These are phyloP conservation scores for Standfussiana lucernea DNA, from an alignment of 2,888 invertebrate genomes.

Conservation along the genomic window DNA sequence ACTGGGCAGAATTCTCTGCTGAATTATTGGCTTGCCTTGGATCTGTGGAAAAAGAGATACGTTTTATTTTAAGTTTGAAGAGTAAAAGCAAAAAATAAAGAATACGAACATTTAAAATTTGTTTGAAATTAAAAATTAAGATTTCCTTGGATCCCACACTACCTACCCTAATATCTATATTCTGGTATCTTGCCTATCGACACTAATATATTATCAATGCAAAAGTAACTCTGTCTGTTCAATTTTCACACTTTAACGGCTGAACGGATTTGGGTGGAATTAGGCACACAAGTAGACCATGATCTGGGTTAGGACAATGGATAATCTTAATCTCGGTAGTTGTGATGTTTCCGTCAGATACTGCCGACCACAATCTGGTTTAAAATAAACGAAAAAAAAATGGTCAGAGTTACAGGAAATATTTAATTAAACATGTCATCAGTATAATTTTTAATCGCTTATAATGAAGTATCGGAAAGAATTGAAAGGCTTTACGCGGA, in stretches of 20 bases:
- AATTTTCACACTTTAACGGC: background rate
- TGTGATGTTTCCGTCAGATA: background rate
- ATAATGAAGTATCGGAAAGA: background rate
- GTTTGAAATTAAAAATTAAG: background rate
- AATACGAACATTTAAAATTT: background rate
- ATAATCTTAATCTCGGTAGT: background rate
- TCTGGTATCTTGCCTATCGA: background rate
- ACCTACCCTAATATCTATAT: too few relatives aligned
- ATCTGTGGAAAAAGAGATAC: constrained; percentile 75
- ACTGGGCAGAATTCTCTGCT: constrained; percentile 86
- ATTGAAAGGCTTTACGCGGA: background rate
- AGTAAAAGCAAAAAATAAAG: constrained; percentile 17
- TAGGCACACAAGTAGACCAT: background rate
- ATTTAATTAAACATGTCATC: background rate
- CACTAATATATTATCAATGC: background rate
- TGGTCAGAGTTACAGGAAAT: background rate
- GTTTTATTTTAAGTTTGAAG: background rate
- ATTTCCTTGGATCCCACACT: background rate
- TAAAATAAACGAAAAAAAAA: background rate
- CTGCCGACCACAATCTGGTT: background rate
- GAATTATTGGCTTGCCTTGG: constrained; percentile 88
- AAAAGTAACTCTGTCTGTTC: background rate
- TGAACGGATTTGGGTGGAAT: background rate
- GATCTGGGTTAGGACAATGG: background rate
- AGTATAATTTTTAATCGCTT: background rate